Evolutionary conservation across 2,888 invertebrate species (phyloP).

Genomic region (Drosophila prostipennis): DNA sequence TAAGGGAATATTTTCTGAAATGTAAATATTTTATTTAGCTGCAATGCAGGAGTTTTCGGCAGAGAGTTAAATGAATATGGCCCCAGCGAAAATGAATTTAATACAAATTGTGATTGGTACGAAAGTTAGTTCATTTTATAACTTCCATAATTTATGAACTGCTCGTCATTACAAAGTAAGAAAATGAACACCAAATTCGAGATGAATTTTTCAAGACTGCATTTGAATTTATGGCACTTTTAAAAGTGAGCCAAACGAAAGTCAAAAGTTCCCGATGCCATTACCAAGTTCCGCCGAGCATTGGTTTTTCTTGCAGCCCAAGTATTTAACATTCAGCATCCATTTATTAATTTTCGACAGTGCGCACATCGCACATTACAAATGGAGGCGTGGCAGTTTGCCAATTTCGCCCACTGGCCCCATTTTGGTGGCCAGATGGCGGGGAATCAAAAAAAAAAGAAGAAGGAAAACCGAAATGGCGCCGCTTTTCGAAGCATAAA

Average conservation of each 20-base stretch:
- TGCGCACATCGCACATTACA: slow-evolving; percentile 41
- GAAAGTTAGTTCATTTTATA: not conserved
- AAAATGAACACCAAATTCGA: not conserved
- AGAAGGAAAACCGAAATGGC: not conserved
- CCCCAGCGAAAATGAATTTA: not conserved
- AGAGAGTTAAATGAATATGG: not conserved
- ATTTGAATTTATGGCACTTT: slow-evolving; percentile 54
- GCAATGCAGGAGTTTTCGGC: not conserved
- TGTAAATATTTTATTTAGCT: slow-evolving; percentile 6
- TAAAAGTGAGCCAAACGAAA: slow-evolving; percentile 39
- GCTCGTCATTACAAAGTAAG: not conserved
- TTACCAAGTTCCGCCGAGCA: slow-evolving; percentile 36
- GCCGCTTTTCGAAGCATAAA: slow-evolving; percentile 5
- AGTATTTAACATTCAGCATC: slow-evolving; percentile 36
- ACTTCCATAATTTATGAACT: not conserved
- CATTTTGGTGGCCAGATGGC: slow-evolving; percentile 26
- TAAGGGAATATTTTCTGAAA: slow-evolving; percentile 1
- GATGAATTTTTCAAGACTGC: slow-evolving; percentile 4
- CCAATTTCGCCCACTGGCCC: slow-evolving; percentile 48
- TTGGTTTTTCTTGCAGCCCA: slow-evolving; percentile 35
- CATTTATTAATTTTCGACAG: slow-evolving; percentile 75
- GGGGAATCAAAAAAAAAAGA: not conserved
- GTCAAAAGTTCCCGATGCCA: slow-evolving; percentile 40
- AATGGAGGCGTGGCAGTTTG: slow-evolving; percentile 53
- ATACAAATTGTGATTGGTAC: not conserved